Evolutionary conservation across 2,797 vertebrate genomes (phyloP).

Genomic region (Schizopygopsis pylzovi): DNA sequence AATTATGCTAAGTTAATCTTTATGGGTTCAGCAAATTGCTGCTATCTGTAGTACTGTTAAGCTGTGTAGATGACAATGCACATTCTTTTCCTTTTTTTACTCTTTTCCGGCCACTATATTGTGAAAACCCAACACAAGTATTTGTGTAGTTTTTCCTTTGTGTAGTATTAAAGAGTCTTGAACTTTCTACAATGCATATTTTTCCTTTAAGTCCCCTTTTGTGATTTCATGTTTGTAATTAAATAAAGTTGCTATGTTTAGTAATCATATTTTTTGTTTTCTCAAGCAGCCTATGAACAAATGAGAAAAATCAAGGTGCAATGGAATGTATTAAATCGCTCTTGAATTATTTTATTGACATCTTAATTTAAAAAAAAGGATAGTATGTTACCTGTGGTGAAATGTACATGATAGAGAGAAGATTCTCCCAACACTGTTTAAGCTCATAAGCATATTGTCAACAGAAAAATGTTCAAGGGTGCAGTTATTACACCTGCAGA

Average conservation of each 20-base stretch:
- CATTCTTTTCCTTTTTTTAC: background rate
- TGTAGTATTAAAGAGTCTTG: conserved; percentile 1
- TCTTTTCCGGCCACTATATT: background rate
- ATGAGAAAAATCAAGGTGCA: conserved; percentile 5
- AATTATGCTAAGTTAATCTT: background rate
- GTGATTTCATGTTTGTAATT: conserved; percentile 25
- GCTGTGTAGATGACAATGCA: conserved; percentile 5
- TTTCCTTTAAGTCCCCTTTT: conserved; percentile 23
- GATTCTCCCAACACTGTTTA: conserved; percentile 28
- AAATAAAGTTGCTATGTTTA: conserved; percentile 36
- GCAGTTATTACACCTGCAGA: conserved; percentile 24
- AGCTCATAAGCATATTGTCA: conserved; percentile 34
- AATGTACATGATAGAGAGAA: conserved; percentile 34
- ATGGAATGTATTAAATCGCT: conserved; percentile 33
- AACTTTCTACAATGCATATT: background rate
- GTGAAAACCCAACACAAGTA: conserved; percentile 3
- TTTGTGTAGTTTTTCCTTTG: conserved; percentile 33
- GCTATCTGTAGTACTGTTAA: background rate
- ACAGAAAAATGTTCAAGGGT: conserved; percentile 25
- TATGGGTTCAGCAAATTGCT: conserved; percentile 13
- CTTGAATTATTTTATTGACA: conserved; percentile 52
- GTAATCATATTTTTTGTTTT: background rate
- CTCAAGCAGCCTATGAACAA: conserved; percentile 27
- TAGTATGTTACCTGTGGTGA: conserved; percentile 45
- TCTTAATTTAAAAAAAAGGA: conserved; percentile 53